These are phyloP conservation scores for Onychostruthus taczanowskii DNA, from an alignment of 2,113 vertebrate genomes.

Conservation along the genomic window DNA sequence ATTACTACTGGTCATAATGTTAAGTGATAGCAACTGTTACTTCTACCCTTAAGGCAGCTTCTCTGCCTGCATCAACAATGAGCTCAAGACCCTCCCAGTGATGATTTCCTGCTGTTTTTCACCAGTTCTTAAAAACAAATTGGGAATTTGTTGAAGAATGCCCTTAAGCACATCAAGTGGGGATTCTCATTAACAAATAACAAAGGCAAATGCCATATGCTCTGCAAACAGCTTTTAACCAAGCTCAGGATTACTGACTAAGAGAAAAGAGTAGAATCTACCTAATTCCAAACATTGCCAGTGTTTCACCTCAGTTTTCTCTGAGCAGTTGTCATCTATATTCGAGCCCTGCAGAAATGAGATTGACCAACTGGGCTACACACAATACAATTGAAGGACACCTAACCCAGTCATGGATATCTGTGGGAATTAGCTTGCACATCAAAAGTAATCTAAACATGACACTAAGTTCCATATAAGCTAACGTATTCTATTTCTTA, in stretches of 20 bases:
- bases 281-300: background rate
- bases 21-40: background rate
- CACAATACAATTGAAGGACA: background rate
- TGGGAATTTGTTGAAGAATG: conserved; percentile 26
- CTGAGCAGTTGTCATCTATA: background rate
- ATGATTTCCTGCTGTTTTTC: conserved; percentile 12
- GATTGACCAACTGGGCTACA: background rate
- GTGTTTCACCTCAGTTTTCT: background rate
- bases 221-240: conserved; percentile 20
- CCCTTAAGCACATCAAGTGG: conserved; percentile 4
- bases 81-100: background rate
- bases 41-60: background rate
- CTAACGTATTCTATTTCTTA: conserved; percentile 11
- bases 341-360: background rate
- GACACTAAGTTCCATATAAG: conserved; percentile 18
- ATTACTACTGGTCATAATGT: background rate
- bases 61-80: background rate
- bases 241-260: background rate
- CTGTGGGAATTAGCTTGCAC: conserved; percentile 26
- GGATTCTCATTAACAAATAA: conserved; percentile 50
- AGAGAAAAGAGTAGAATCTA: background rate
- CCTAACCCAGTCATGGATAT: background rate
- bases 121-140: background rate
- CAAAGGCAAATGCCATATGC: conserved; percentile 25
- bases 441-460: conserved; percentile 12